These are phyloP conservation scores for Pelecanoides urinatrix DNA, from an alignment of 2,113 vertebrate species.

Conservation along the genomic window DNA sequence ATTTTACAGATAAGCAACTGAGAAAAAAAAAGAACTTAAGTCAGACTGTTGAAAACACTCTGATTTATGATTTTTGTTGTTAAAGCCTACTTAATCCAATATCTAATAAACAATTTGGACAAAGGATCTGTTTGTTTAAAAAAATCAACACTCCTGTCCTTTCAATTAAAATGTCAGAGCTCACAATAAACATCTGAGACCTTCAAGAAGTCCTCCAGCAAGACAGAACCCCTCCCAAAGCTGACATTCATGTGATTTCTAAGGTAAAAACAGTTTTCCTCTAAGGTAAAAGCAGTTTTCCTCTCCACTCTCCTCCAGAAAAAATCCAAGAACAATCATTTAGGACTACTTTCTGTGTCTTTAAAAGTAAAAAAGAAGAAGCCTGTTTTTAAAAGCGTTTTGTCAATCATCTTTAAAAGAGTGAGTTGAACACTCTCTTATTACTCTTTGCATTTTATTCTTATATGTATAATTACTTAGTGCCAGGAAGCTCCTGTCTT, in stretches of 20 bases:
- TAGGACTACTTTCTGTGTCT: neutral
- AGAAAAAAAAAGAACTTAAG: neutral
- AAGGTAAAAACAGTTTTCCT: neutral
- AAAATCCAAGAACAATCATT: neutral
- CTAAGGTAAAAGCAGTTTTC: neutral
- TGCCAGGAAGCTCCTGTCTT: neutral
- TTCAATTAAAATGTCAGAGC: conserved; percentile 19
- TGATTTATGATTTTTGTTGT: neutral
- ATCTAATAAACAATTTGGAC: neutral
- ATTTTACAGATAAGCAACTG: neutral
- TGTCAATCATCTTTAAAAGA: neutral
- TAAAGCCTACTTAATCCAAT: neutral
- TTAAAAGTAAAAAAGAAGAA: neutral
- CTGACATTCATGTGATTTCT: neutral
- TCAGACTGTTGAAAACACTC: neutral
- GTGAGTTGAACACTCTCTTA: neutral
- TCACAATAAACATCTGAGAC: neutral
- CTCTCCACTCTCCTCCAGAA: neutral
- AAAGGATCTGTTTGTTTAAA: neutral
- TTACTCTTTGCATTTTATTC: neutral
- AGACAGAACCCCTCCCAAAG: neutral
- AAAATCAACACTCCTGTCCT: neutral
- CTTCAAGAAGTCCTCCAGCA: neutral
- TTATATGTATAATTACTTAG: neutral
- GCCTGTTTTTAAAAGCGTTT: neutral